Evolutionary conservation across 2,888 invertebrate genomes (phyloP).

Genomic region (Frankliniella fusca): DNA sequence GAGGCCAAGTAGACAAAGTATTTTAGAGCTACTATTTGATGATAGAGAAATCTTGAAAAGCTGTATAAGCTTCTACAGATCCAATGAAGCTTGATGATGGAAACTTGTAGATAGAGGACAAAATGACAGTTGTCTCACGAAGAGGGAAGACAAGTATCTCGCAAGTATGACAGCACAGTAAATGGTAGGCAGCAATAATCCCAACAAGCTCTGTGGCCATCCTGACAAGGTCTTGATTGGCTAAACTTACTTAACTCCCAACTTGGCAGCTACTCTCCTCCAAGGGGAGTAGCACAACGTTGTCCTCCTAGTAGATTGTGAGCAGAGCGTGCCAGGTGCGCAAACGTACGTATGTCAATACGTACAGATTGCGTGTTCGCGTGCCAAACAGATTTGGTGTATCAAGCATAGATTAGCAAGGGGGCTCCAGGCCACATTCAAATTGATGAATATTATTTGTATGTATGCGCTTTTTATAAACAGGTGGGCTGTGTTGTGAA

Average conservation of each 20-base stretch:
- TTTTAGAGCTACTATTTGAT: slow-evolving; percentile 33
- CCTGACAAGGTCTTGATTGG: slow-evolving; percentile 30
- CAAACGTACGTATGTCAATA: slow-evolving; percentile 2
- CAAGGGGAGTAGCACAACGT: slow-evolving; percentile 82
- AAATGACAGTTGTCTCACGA: slow-evolving; percentile 27
- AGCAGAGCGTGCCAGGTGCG: slow-evolving; percentile 25
- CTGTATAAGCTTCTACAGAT: not conserved
- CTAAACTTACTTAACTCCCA: slow-evolving; percentile 88
- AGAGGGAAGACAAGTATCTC: slow-evolving; percentile 27
- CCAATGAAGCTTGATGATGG: not conserved
- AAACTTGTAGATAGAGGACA: slow-evolving; percentile 7
- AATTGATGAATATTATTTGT: not conserved
- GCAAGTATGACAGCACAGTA: slow-evolving; percentile 31
- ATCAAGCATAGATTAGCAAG: slow-evolving; percentile 33
- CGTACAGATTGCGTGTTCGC: slow-evolving; percentile 13
- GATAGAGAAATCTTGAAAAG: slow-evolving; percentile 37
- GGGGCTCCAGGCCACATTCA: slow-evolving; percentile 35
- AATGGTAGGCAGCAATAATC: slow-evolving; percentile 31
- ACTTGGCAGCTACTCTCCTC: slow-evolving; percentile 89
- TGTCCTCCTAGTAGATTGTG: slow-evolving; percentile 42
- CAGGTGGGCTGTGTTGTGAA: too few relatives aligned
- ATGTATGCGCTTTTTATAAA: too few relatives aligned
- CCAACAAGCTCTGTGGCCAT: slow-evolving; percentile 18
- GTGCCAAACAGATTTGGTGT: slow-evolving; percentile 22
- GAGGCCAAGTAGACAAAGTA: not conserved